phyloP scores from a whole-genome alignment of 2,888 invertebrate species.

The Lithophane socia region DNA sequence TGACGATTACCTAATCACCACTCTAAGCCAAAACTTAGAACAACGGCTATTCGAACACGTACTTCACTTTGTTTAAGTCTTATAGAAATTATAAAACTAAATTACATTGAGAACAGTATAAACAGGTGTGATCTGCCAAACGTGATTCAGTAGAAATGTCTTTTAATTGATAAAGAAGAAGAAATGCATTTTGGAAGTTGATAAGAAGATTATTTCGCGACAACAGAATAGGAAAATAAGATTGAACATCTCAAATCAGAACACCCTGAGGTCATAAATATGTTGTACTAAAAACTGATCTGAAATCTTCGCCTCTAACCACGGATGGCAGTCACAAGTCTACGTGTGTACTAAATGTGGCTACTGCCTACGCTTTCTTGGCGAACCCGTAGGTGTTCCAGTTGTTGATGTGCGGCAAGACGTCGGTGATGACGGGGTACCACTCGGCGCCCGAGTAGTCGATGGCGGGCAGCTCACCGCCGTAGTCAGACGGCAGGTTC shows the following conservation, averaged over 20 bases:
- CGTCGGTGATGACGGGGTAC: constrained; percentile 92
- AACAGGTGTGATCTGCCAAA: constrained; percentile 51
- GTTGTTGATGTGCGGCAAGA: constrained; percentile 92
- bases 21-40: constrained; percentile 47
- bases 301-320: constrained; percentile 28
- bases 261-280: constrained; percentile 29
- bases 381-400: constrained; percentile 93
- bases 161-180: constrained; percentile 4
- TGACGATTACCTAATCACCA: constrained; percentile 53
- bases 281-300: constrained; percentile 49
- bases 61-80: constrained; percentile 59
- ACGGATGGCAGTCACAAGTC: constrained; percentile 44
- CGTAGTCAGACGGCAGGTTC: constrained; percentile 94
- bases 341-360: constrained; percentile 15
- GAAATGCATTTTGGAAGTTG: constrained; percentile 16
- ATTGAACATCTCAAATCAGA: background rate
- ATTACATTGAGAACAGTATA: constrained; percentile 55
- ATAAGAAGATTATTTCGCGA: background rate
- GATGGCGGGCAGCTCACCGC: constrained; percentile 93
- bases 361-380: constrained; percentile 82
- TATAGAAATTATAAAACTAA: constrained; percentile 53
- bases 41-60: constrained; percentile 47
- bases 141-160: constrained; percentile 25
- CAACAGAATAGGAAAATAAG: constrained; percentile 13
- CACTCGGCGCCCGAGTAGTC: constrained; percentile 95